A percentile compares a stretch with the other conserved stretches of the same genome.
Evolutionary conservation across 2,888 invertebrate species (phyloP).

Genomic region (Xestia sexstrigata): DNA sequence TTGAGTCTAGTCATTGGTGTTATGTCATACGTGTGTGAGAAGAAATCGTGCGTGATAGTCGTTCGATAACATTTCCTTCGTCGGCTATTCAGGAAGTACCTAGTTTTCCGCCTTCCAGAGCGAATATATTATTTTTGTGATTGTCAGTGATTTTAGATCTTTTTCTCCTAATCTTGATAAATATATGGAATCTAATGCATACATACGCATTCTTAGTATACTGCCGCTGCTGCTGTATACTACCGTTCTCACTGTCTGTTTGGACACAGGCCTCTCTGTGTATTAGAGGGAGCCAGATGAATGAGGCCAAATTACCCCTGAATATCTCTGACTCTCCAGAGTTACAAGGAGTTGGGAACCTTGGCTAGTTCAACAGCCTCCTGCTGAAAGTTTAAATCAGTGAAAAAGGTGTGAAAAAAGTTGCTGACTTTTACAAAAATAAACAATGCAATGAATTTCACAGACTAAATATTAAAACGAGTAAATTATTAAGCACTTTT

Average conservation of each 20-base stretch:
- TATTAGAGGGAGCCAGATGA: not conserved
- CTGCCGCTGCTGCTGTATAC: too few species aligned
- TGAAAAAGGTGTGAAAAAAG: conserved; percentile 14
- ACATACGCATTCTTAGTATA: too few species aligned
- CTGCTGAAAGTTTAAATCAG: not conserved
- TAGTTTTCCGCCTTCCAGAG: not conserved
- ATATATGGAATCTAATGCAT: not conserved
- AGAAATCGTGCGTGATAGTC: not conserved
- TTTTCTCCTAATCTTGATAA: not conserved
- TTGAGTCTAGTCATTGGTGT: conserved; percentile 15
- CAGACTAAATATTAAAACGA: conserved; percentile 9
- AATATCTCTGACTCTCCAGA: not conserved
- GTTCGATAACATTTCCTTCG: conserved; percentile 30
- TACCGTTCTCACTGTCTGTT: not conserved
- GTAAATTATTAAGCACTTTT: conserved; percentile 17
- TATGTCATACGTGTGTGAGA: conserved; percentile 21
- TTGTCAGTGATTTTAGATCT: not conserved
- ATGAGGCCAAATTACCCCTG: not conserved
- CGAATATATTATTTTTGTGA: not conserved
- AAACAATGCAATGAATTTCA: conserved; percentile 36
- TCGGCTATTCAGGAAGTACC: conserved; percentile 6
- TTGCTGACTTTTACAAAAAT: conserved; percentile 15
- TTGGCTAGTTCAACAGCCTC: conserved; percentile 6
- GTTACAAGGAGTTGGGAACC: not conserved
- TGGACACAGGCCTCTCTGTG: not conserved